These are phyloP conservation scores for Ctena decussata DNA, from an alignment of 2,888 invertebrate genomes.

Conservation along the genomic window DNA sequence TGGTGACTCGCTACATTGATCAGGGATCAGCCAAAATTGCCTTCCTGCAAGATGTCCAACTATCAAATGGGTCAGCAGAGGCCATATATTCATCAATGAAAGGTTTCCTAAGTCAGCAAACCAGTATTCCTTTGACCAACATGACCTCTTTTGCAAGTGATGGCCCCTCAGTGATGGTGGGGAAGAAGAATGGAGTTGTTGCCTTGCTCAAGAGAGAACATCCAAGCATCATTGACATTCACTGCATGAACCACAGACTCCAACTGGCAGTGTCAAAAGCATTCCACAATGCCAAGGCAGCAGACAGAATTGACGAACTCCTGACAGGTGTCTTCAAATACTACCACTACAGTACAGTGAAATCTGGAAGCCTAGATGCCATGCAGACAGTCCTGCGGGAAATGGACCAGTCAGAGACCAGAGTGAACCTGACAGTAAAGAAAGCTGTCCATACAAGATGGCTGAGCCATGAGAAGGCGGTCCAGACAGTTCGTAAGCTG, in stretches of 20 bases:
- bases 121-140: conserved; percentile 1
- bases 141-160: conserved; percentile 57
- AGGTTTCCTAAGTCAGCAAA: not conserved
- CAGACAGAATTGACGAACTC: too few species aligned
- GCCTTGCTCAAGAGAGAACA: conserved; percentile 41
- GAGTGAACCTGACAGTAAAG: conserved; percentile 29
- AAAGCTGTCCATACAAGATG: conserved; percentile 42
- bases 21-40: not conserved
- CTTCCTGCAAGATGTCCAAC: conserved; percentile 50
- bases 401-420: conserved; percentile 21
- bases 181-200: conserved; percentile 52
- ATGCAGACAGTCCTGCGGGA: conserved; percentile 49
- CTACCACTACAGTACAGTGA: conserved; percentile 56
- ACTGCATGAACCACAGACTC: conserved; percentile 52
- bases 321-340: conserved; percentile 43
- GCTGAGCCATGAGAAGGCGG: conserved; percentile 45
- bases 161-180: conserved; percentile 47
- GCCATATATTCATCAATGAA: conserved; percentile 34
- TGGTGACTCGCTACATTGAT: conserved; percentile 23
- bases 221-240: conserved; percentile 22
- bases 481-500: conserved; percentile 35
- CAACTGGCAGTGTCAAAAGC: conserved; percentile 45
- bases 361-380: conserved; percentile 40
- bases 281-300: conserved; percentile 27
- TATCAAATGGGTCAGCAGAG: conserved; percentile 36